phyloP scores from a whole-genome alignment of 2,888 invertebrate genomes.

The Vannuccia rotundouncinata region DNA sequence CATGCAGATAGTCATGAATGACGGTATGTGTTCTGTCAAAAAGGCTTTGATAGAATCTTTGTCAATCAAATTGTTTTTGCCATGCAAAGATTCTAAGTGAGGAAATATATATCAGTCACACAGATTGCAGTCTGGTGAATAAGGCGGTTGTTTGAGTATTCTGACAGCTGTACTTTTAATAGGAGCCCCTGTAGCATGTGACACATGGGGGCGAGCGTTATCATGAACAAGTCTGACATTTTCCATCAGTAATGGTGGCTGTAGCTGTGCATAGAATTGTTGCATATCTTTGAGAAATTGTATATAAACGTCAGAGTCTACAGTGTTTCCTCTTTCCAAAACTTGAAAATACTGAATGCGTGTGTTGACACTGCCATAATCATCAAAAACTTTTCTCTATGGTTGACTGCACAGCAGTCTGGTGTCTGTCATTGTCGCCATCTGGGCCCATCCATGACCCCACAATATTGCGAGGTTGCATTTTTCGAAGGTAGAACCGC shows the following conservation, averaged over 20 bases:
- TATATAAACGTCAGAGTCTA: constrained; percentile 24
- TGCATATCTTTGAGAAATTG: not conserved
- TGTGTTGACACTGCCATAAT: not conserved
- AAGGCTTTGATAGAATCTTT: too few relatives aligned
- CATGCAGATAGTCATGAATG: too few relatives aligned
- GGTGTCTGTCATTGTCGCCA: constrained; percentile 12
- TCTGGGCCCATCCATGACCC: constrained; percentile 25
- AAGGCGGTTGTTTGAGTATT: too few relatives aligned
- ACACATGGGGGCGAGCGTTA: constrained; percentile 14
- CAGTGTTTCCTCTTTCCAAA: constrained; percentile 12
- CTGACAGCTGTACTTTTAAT: too few relatives aligned
- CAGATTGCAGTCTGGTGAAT: too few relatives aligned
- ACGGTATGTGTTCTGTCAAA: too few relatives aligned
- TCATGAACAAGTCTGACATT: constrained; percentile 1
- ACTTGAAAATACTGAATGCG: not conserved
- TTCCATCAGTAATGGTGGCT: constrained; percentile 20
- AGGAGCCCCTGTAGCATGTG: too few relatives aligned
- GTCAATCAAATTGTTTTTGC: too few relatives aligned
- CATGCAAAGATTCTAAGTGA: too few relatives aligned
- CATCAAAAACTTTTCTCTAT: constrained; percentile 8
- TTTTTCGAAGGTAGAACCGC: not conserved
- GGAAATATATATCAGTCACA: too few relatives aligned
- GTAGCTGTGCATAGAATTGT: constrained; percentile 14
- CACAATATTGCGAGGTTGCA: constrained; percentile 10
- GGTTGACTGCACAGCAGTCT: constrained; percentile 18